These are phyloP conservation scores for Caenorhabditis zanzibari DNA, from an alignment of 2,888 invertebrate genomes.

Conservation along the genomic window DNA sequence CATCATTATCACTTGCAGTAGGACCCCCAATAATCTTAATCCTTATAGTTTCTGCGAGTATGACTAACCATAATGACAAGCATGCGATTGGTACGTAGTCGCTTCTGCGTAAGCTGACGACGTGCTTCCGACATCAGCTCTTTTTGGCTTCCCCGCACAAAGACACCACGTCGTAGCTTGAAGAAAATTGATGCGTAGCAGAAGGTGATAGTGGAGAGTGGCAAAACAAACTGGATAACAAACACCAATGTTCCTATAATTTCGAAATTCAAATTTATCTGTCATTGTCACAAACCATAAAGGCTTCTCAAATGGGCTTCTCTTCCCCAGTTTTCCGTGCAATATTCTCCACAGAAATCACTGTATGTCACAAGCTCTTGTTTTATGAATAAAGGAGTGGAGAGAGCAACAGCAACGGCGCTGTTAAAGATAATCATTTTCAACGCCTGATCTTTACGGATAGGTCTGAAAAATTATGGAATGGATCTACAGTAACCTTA, in stretches of 20 bases:
- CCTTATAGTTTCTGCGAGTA: neutral
- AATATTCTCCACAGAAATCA: conserved; percentile 77
- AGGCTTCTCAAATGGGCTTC: conserved; percentile 64
- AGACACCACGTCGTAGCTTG: conserved; percentile 77
- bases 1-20: neutral
- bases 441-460: conserved; percentile 78
- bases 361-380: conserved; percentile 68
- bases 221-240: conserved; percentile 81
- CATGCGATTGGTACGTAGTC: conserved; percentile 96
- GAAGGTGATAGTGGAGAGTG: conserved; percentile 79
- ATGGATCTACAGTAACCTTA: neutral
- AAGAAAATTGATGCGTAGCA: conserved; percentile 82
- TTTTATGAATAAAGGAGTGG: conserved; percentile 80
- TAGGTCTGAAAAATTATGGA: conserved; percentile 70
- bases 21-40: neutral
- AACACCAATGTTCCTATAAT: conserved; percentile 79
- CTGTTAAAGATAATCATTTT: conserved; percentile 78
- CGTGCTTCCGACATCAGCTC: conserved; percentile 79
- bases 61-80: conserved; percentile 92
- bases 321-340: conserved; percentile 80
- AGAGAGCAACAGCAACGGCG: conserved; percentile 75
- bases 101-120: conserved; percentile 87
- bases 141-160: conserved; percentile 72
- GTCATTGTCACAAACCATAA: conserved; percentile 71
- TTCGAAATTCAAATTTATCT: neutral